Conservation (phyloP, 1,140 invertebrate genomes). For the Prorops nasuta region DNA sequence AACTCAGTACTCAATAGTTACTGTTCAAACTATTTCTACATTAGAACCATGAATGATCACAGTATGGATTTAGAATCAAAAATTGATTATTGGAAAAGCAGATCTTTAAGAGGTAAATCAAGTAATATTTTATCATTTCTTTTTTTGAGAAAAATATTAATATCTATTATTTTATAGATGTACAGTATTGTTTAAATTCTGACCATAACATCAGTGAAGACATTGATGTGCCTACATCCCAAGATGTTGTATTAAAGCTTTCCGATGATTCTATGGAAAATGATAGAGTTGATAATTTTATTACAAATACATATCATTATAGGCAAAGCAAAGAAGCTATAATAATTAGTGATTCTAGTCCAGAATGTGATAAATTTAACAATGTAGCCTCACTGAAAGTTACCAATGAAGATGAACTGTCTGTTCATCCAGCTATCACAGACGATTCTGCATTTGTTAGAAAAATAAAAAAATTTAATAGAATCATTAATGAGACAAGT, state of each 20-base stretch:
- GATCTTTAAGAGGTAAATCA: neutral
- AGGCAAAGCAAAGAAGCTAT: conserved; percentile 11
- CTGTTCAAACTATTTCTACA: too few relatives aligned
- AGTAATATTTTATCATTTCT: conserved; percentile 8
- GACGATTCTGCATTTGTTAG: neutral
- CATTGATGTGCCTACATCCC: too few relatives aligned
- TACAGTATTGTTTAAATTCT: too few relatives aligned
- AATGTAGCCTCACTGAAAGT: neutral
- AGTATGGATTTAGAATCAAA: too few relatives aligned
- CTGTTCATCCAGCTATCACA: conserved; percentile 23
- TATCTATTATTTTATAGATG: too few relatives aligned
- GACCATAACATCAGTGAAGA: too few relatives aligned
- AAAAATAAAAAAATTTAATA: neutral
- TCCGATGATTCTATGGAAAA: conserved; percentile 15
- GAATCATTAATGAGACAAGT: conserved; percentile 12
- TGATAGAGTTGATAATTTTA: conserved; percentile 9
- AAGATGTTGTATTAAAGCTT: conserved; percentile 23
- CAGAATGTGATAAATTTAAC: neutral
- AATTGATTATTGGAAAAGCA: neutral
- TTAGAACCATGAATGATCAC: too few relatives aligned
- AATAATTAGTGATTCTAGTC: conserved; percentile 31
- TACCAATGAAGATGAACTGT: neutral
- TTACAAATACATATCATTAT: neutral
- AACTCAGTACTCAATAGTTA: too few relatives aligned
- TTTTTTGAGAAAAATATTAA: neutral